A percentile compares a stretch with the other conserved stretches of the same genome.
Conservation (phyloP, 1,140 invertebrate genomes). For the Drosophila ogumai region DNA sequence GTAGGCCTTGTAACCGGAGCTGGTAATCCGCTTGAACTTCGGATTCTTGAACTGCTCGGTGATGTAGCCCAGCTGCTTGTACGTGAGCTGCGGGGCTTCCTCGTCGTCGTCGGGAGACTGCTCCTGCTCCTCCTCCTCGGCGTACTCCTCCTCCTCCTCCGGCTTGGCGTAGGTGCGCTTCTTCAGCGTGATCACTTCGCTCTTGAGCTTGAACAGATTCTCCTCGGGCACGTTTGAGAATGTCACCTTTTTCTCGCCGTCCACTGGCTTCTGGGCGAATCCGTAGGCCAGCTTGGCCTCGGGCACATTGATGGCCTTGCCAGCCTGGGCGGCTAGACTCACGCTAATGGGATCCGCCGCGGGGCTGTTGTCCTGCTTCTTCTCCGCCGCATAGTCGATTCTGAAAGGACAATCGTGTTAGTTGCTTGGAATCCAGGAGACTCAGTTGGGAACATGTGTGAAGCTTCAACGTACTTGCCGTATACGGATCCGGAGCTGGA, state of each 20-base stretch:
- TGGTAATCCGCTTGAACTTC: conserved; percentile 64
- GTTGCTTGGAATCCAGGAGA: neutral
- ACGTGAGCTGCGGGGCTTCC: conserved; percentile 62
- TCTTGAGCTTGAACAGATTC: conserved; percentile 84
- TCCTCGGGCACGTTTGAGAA: conserved; percentile 84
- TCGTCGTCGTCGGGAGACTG: conserved; percentile 30
- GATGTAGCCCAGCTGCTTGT: conserved; percentile 76
- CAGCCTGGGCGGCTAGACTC: conserved; percentile 80
- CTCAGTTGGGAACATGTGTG: neutral
- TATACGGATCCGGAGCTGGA: conserved; percentile 42
- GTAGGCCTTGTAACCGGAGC: conserved; percentile 29
- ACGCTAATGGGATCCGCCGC: conserved; percentile 86
- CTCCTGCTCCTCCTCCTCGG: conserved; percentile 56
- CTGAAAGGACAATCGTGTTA: conserved; percentile 2
- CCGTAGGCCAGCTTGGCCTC: conserved; percentile 85
- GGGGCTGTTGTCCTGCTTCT: conserved; percentile 49
- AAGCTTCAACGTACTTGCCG: conserved; percentile 42
- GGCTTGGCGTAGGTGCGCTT: conserved; percentile 55
- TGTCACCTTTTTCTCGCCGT: conserved; percentile 64
- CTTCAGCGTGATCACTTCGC: conserved; percentile 84
- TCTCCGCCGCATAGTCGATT: conserved; percentile 53
- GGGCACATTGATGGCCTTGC: conserved; percentile 72
- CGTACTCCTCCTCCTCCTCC: conserved; percentile 69
- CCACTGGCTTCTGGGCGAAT: conserved; percentile 79
- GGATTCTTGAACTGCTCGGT: conserved; percentile 78